A percentile compares a stretch with the other conserved stretches of the same genome.
Conservation (phyloP, 2,113 vertebrate genomes). For the Rattus norvegicus region DNA sequence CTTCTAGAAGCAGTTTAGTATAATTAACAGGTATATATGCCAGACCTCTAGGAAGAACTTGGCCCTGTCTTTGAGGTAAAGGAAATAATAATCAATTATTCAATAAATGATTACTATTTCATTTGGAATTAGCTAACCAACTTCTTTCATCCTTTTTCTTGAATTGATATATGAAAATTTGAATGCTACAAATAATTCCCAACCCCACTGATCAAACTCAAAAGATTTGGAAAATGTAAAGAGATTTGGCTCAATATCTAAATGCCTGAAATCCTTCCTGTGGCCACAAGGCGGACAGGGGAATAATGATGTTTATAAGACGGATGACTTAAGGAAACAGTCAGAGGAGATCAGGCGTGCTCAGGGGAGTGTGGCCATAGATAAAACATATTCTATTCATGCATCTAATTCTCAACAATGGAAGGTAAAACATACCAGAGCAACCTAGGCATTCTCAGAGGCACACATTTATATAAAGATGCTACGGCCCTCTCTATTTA, state of each 20-base stretch:
- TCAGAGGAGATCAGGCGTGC: not conserved
- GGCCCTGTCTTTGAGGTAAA: not conserved
- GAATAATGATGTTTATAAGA: conserved; percentile 9
- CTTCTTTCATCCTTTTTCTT: conserved; percentile 9
- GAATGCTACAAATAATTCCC: not conserved
- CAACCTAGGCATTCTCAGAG: not conserved
- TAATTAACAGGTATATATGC: not conserved
- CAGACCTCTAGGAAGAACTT: not conserved
- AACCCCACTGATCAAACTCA: not conserved
- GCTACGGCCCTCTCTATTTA: conserved; percentile 29
- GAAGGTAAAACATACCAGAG: not conserved
- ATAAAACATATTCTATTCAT: not conserved
- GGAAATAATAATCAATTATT: not conserved
- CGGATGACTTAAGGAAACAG: conserved; percentile 15
- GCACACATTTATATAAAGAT: conserved; percentile 11
- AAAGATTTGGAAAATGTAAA: conserved; percentile 3
- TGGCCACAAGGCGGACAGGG: conserved; percentile 74
- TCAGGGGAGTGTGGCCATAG: not conserved
- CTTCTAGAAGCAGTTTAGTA: not conserved
- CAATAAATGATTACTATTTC: not conserved
- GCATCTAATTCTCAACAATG: not conserved
- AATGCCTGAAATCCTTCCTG: conserved; percentile 66
- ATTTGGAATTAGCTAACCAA: not conserved
- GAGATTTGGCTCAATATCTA: conserved; percentile 28
- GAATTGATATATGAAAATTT: not conserved